Base-by-base conservation (phyloP, 1,140 invertebrate genomes). In the Melitaea cinxia region DNA sequence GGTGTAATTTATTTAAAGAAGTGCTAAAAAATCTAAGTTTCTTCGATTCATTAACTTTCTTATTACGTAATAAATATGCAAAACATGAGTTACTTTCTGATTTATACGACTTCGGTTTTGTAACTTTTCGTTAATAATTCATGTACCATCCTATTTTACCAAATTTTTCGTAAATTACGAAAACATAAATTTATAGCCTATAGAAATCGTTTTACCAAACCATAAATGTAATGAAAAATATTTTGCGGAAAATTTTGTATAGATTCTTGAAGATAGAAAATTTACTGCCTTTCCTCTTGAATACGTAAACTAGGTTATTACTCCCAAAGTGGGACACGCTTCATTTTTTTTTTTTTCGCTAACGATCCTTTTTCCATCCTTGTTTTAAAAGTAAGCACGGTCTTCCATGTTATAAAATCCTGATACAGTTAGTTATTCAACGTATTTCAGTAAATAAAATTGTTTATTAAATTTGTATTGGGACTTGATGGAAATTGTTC, bases 271-370 rank as follows among this genome's bases (percentile, higher is more conserved):
- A 37, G 12, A n/a, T n/a, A 37, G 35, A 37, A 37, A 37, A 37
- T 37, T 37, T 37, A n/a, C 35, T 15, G 35, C n/a, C 35, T 37
- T 37, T 37, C 35, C 58, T 50, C 58, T 60, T 52, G 45, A 52
- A 61, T 52, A 21, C 33, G 9, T 50, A 39, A 61, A 61, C 58
- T 61, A 39, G 58, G 58, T 61, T 61, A 61, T 49, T 35, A 50
- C 45, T 52, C 37, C 49, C 47, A 35, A 53, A 61, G 47, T 61
- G 58, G 58, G 28, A 33, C 47, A 15, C 33, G 49, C 45, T 33
- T 26, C 47, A 35, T 35, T 42, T 37, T 33, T 33, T 49, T 47
- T 35, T 42, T 37, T 60, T 33, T 52, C 28, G 33, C 24, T 30
- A 37, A 54, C 52, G 30, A 54, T 45, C 55, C 39, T 52, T 17